Percentiles rank a stretch among this genome's conserved stretches.
Evolutionary conservation across 92 coral and sea anemone species (phyloP).

Genomic region (Hydrozoanthus gracilis): DNA sequence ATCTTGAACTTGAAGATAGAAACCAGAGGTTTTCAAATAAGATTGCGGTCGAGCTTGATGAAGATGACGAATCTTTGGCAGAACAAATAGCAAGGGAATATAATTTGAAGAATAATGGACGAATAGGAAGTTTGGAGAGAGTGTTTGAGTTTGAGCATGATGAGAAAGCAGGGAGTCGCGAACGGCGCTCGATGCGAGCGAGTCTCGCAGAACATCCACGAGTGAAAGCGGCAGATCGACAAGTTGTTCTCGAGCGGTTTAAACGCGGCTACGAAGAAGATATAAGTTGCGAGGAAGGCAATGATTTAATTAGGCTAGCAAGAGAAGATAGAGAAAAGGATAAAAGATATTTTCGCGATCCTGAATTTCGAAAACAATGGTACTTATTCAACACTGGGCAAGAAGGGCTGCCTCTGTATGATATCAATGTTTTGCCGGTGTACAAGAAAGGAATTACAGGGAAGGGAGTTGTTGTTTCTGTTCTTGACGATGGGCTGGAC

Average conservation of each 20-base stretch:
- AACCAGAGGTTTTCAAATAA: conserved; percentile 34
- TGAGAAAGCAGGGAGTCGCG: conserved; percentile 58
- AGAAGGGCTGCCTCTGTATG: conserved; percentile 67
- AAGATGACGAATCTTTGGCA: conserved; percentile 82
- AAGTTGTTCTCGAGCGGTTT: conserved; percentile 74
- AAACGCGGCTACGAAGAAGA: conserved; percentile 70
- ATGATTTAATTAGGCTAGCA: conserved; percentile 23
- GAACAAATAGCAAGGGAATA: conserved; percentile 80
- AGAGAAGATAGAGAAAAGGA: conserved; percentile 55
- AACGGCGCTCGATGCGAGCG: conserved; percentile 56
- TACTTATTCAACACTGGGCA: conserved; percentile 84
- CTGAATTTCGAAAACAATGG: conserved; percentile 77
- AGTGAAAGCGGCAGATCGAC: conserved; percentile 87
- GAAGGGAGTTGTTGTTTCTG: conserved; percentile 86
- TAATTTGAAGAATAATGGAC: conserved; percentile 81
- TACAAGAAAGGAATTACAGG: conserved; percentile 88
- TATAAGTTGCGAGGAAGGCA: conserved; percentile 26
- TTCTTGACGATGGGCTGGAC: conserved; percentile 94
- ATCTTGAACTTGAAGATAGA: neutral
- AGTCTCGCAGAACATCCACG: conserved; percentile 84
- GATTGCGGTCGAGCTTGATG: conserved; percentile 84
- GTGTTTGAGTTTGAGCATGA: conserved; percentile 78
- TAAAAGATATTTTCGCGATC: conserved; percentile 80
- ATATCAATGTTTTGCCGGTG: conserved; percentile 83
- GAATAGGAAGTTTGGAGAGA: conserved; percentile 73